Evolutionary conservation across 2,888 invertebrate species (phyloP).

Genomic region (Dermolepida albohirtum): DNA sequence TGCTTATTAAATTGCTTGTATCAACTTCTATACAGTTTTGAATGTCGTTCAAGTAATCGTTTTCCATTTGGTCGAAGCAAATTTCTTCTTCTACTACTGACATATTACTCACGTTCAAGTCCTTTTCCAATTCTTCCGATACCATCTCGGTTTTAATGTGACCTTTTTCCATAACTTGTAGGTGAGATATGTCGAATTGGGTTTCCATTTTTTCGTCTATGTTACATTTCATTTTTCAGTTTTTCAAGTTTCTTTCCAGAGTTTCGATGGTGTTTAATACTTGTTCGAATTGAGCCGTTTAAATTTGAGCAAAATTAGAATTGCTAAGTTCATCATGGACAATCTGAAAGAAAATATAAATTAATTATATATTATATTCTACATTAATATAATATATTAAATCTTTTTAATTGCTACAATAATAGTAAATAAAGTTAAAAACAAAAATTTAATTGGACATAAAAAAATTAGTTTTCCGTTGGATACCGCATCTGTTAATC

Average conservation of each 20-base stretch:
- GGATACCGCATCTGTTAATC: too few species aligned
- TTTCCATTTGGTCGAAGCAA: constrained; percentile 21
- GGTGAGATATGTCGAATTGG: constrained; percentile 17
- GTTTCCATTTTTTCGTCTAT: constrained; percentile 27
- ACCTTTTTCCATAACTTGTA: constrained; percentile 19
- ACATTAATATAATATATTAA: too few species aligned
- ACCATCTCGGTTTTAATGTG: constrained; percentile 2
- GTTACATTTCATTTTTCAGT: constrained; percentile 14
- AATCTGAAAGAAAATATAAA: constrained; percentile 25
- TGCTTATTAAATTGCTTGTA: constrained; percentile 56
- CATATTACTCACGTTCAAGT: constrained; percentile 14
- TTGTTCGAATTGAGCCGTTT: neutral
- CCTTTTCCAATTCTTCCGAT: neutral
- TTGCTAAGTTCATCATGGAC: constrained; percentile 2
- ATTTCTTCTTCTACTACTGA: constrained; percentile 19
- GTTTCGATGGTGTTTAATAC: neutral
- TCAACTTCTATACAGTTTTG: constrained; percentile 58
- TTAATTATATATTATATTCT: too few species aligned
- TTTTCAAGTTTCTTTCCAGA: neutral
- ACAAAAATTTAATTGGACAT: too few species aligned
- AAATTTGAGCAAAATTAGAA: constrained; percentile 5
- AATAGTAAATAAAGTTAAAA: too few species aligned
- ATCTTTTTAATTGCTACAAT: too few species aligned
- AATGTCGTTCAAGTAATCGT: constrained; percentile 33
- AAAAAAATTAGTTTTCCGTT: too few species aligned